Evolutionary conservation across 2,797 vertebrate genomes (phyloP), one percentile per base, ranked within the genome.

Genomic region (Cercopithecus diana): DNA sequence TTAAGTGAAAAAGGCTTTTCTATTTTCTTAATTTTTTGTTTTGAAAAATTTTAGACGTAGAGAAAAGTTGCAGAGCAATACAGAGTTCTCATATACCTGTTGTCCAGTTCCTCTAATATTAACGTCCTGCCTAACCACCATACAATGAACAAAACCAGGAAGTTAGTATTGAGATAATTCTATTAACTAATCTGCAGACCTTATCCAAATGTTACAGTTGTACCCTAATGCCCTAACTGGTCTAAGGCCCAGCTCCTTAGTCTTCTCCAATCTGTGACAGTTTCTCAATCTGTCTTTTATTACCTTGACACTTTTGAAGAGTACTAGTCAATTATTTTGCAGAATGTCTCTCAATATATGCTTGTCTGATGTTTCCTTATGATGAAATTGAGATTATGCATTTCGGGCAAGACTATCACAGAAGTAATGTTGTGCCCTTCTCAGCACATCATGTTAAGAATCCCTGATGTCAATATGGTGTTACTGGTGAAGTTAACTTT

Each of bases 21-120:
- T 48, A 48, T 52, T 58, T 79, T 50, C 94, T 94, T 83, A 88
- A 87, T 28, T 88, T 93, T 52, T 30, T 67, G 50, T 67, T 95
- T 82, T 90, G 76, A 93, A 70, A 76, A 82, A 30, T 26, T 90
- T 88, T 87, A 87, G 58, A 67, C 14, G 11, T 41, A 67, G 43
- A 94, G 39, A 41, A 48, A 79, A 85, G n/a, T 88, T 85, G 20
- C 20, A 85, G 73, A 80, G 50, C 2, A 52, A 9, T 22, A 3
- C n/a, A 39, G 10, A 90, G 58, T 61, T 41, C 19, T 24, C 43
- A 26, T 22, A 26, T 41, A 9, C 33, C 26, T 61, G 55, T 83
- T 9, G n/a, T 30, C 17, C 11, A 75, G 39, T 77, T 82, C 67
- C 48, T 50, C 58, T 50, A 33, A 48, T 30, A 33, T 64, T 79